Evolutionary conservation across 2,888 invertebrate genomes (phyloP).

Genomic region (Agonopterix subpropinquella): DNA sequence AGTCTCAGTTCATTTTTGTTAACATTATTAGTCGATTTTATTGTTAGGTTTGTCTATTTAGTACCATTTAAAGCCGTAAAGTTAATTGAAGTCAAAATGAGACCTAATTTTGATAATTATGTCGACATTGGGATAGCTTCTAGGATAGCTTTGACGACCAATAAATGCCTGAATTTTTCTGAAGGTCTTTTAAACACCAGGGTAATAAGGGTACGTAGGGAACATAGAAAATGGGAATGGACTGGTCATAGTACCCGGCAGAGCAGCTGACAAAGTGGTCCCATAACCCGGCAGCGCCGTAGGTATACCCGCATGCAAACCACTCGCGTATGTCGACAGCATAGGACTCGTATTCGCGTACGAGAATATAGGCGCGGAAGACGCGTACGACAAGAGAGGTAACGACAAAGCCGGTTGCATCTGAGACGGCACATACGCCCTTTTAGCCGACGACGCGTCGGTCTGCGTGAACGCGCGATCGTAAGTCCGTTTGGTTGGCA

Average conservation of each 20-base stretch:
- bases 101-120: too few relatives aligned
- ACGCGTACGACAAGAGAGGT: constrained; percentile 73
- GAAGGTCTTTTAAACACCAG: constrained; percentile 28
- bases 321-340: constrained; percentile 48
- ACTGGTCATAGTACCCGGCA: constrained; percentile 39
- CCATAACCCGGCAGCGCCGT: constrained; percentile 54
- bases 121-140: too few relatives aligned
- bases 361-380: constrained; percentile 56
- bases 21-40: neutral
- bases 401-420: constrained; percentile 53
- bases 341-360: constrained; percentile 54
- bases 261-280: constrained; percentile 40
- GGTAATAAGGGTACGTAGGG: constrained; percentile 57
- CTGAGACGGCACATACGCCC: constrained; percentile 54
- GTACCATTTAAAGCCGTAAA: too few relatives aligned
- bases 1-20: constrained; percentile 1
- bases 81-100: too few relatives aligned
- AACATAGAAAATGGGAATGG: constrained; percentile 53
- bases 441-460: constrained; percentile 62
- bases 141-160: too few relatives aligned
- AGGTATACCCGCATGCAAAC: constrained; percentile 35
- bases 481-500: constrained; percentile 80
- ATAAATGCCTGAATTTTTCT: too few relatives aligned
- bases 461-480: constrained; percentile 81
- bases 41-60: too few relatives aligned